A percentile compares a stretch with the other conserved stretches of the same genome.
Evolutionary conservation across 2,888 invertebrate genomes (phyloP).

Genomic region (Incurvaria masculella): DNA sequence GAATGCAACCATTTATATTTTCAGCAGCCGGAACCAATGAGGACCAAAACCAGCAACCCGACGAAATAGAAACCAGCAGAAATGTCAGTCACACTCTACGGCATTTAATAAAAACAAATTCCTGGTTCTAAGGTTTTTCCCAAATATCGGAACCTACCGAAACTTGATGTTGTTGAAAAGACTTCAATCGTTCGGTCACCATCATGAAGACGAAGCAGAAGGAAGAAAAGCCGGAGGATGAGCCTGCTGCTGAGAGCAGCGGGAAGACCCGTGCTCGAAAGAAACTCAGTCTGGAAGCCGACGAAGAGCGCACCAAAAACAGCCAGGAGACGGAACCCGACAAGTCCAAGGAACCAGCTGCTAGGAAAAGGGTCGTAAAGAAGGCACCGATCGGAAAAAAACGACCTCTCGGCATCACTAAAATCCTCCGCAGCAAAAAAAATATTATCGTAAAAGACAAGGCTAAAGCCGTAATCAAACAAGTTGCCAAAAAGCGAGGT

Average conservation of each 20-base stretch:
- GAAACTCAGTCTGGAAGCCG: conserved; percentile 40
- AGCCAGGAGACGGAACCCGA: conserved; percentile 40
- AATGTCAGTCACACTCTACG: too few species aligned
- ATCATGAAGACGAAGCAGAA: conserved; percentile 55
- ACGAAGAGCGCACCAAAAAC: conserved; percentile 37
- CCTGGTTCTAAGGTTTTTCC: too few species aligned
- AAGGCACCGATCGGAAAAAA: conserved; percentile 44
- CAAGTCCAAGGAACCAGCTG: conserved; percentile 35
- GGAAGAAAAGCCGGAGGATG: conserved; percentile 49
- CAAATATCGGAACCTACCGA: too few species aligned
- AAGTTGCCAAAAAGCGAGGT: conserved; percentile 27
- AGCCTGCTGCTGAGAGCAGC: conserved; percentile 29
- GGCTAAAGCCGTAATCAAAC: conserved; percentile 36
- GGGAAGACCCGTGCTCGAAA: conserved; percentile 50
- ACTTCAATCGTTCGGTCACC: conserved; percentile 20
- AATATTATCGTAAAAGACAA: conserved; percentile 33
- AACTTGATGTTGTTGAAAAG: background rate
- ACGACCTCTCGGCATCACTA: conserved; percentile 44
- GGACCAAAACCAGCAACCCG: too few species aligned
- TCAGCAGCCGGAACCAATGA: too few species aligned
- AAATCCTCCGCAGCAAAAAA: conserved; percentile 45
- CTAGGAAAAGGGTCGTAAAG: conserved; percentile 29
- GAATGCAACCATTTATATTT: too few species aligned
- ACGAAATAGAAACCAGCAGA: too few species aligned
- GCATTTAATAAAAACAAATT: too few species aligned